These are phyloP conservation scores for Caligus rogercresseyi DNA, from an alignment of 1,140 invertebrate genomes.

Conservation along the genomic window DNA sequence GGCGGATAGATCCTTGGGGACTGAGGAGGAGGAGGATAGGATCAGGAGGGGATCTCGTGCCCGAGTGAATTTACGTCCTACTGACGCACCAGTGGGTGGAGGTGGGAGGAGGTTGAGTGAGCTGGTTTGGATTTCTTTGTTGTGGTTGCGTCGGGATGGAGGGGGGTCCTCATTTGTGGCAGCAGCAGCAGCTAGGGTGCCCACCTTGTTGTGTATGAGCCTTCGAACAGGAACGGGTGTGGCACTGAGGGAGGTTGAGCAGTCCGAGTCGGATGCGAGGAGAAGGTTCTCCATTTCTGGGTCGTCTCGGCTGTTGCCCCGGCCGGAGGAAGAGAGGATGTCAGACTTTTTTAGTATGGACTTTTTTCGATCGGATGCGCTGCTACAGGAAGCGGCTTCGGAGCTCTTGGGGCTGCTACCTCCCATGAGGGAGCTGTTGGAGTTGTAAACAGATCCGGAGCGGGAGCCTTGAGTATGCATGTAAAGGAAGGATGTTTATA, in stretches of 20 bases:
- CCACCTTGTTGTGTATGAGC: not conserved
- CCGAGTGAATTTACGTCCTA: not conserved
- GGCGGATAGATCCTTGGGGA: not conserved
- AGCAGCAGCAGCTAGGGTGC: not conserved
- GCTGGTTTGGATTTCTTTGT: not conserved
- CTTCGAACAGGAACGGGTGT: not conserved
- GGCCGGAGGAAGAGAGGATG: not conserved
- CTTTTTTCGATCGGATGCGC: conserved; percentile 18
- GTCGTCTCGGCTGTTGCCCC: not conserved
- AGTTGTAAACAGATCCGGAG: not conserved
- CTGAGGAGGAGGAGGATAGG: not conserved
- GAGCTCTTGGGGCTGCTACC: not conserved
- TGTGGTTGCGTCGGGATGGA: not conserved
- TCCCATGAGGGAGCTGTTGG: conserved; percentile 1
- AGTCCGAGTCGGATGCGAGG: not conserved
- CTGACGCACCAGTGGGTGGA: too few species aligned
- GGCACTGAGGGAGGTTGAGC: not conserved
- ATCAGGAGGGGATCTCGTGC: not conserved
- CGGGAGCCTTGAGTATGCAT: not conserved
- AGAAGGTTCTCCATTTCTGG: conserved; percentile 10
- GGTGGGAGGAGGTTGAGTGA: not conserved
- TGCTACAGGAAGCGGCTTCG: not conserved
- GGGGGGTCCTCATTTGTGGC: not conserved
- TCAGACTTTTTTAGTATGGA: conserved; percentile 16
- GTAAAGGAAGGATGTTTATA: too few species aligned